Evolutionary conservation across 2,797 vertebrate species (phyloP).

Genomic region (Scolopax bukidnonensis): DNA sequence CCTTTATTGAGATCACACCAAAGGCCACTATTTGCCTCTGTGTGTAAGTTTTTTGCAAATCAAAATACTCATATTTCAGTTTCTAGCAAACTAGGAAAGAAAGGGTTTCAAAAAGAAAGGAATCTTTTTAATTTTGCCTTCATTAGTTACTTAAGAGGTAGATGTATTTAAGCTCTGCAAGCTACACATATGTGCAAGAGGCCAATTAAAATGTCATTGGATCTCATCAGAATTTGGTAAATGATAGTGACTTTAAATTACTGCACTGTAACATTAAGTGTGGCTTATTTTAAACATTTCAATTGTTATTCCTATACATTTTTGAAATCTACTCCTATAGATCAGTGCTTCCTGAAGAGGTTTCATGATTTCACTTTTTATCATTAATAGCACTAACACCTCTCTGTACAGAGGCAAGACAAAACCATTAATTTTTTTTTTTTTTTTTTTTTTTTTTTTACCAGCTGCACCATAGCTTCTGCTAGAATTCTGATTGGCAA

Average conservation of each 20-base stretch:
- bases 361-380: background rate
- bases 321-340: background rate
- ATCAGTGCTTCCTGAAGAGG: background rate
- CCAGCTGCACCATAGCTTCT: conserved; percentile 88
- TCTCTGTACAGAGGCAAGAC: background rate
- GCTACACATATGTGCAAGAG: background rate
- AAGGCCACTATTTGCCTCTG: background rate
- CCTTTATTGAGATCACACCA: background rate
- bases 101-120: background rate
- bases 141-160: background rate
- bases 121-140: background rate
- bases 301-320: background rate
- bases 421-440: background rate
- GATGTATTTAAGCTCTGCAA: background rate
- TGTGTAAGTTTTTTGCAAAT: background rate
- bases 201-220: background rate
- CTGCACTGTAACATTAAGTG: background rate
- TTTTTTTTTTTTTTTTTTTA: conserved; percentile 71
- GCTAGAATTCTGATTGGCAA: conserved; percentile 97
- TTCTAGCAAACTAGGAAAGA: background rate
- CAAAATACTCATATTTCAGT: background rate
- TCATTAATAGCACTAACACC: background rate
- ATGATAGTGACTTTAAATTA: background rate
- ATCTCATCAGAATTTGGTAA: background rate
- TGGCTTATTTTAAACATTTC: background rate